These are phyloP conservation scores for Palythoa grandis DNA, from an alignment of 92 coral and sea anemone genomes.

Conservation along the genomic window DNA sequence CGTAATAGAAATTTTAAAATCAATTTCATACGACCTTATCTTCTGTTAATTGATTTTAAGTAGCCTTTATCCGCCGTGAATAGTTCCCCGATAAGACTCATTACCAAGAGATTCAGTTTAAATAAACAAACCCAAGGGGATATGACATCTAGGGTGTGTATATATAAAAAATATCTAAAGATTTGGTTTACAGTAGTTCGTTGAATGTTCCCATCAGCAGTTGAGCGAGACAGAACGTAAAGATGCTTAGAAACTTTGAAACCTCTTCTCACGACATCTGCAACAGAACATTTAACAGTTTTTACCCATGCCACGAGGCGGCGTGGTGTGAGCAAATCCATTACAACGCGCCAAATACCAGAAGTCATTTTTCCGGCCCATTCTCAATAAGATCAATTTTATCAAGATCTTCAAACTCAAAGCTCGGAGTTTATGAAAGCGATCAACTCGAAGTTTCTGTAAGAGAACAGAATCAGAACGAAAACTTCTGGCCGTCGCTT, in stretches of 20 bases:
- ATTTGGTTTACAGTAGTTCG: not conserved
- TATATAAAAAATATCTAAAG: not conserved
- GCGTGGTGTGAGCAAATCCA: conserved; percentile 1
- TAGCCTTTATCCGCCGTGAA: conserved; percentile 31
- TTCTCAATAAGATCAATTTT: conserved; percentile 43
- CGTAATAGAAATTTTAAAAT: conserved; percentile 7
- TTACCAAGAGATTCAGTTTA: conserved; percentile 23
- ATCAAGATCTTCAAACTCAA: conserved; percentile 26
- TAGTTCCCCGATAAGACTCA: conserved; percentile 28
- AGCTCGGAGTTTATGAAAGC: not conserved
- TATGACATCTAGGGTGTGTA: conserved; percentile 7
- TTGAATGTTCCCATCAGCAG: not conserved
- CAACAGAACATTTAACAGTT: not conserved
- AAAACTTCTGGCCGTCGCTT: not conserved
- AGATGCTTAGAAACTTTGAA: conserved; percentile 21
- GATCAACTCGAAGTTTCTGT: not conserved
- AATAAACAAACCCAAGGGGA: conserved; percentile 14
- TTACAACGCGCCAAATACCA: conserved; percentile 4
- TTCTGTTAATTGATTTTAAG: conserved; percentile 42
- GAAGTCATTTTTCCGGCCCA: conserved; percentile 19
- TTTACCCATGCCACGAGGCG: conserved; percentile 19
- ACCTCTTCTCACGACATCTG: conserved; percentile 20
- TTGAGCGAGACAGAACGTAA: not conserved
- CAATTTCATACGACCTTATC: conserved; percentile 40
- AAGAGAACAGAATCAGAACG: conserved; percentile 13